Evolutionary conservation across 2,113 vertebrate species (phyloP).

Genomic region (Phyllopteryx taeniolatus): DNA sequence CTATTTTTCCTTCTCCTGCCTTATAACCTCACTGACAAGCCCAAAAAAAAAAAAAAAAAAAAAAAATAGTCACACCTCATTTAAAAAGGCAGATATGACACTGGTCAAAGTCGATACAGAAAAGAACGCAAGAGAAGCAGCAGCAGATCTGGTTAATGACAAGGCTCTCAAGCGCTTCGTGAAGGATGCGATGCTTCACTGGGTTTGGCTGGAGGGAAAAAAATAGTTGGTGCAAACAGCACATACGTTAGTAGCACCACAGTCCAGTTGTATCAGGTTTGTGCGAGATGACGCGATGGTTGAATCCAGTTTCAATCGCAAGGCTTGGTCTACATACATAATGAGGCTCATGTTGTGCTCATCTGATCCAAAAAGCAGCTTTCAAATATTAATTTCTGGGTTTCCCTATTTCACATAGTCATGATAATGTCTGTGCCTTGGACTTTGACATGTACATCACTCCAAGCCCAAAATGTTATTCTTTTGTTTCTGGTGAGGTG

Average conservation of each 20-base stretch:
- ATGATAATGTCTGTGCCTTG: slow-evolving; percentile 78
- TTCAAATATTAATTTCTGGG: slow-evolving; percentile 33
- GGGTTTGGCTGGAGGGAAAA: background rate
- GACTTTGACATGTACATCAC: slow-evolving; percentile 50
- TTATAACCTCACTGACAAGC: background rate
- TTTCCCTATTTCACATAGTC: slow-evolving; percentile 26
- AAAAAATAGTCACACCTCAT: background rate
- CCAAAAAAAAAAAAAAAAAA: background rate
- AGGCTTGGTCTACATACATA: slow-evolving; percentile 44
- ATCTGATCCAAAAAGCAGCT: slow-evolving; percentile 51
- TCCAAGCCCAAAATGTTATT: slow-evolving; percentile 25
- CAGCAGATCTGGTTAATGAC: slow-evolving; percentile 12
- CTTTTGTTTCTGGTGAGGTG: slow-evolving; percentile 26
- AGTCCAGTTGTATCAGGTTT: slow-evolving; percentile 40
- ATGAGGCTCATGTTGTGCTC: slow-evolving; percentile 36
- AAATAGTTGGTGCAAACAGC: background rate
- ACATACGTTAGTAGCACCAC: slow-evolving; percentile 45
- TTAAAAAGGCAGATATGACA: slow-evolving; percentile 5
- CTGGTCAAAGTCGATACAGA: slow-evolving; percentile 4
- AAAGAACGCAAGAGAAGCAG: slow-evolving; percentile 16
- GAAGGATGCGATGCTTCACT: slow-evolving; percentile 9
- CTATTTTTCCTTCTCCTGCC: background rate
- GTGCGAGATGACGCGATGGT: slow-evolving; percentile 14
- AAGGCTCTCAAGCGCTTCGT: slow-evolving; percentile 12
- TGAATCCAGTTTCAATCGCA: slow-evolving; percentile 39